Evolutionary conservation across 2,113 vertebrate species (phyloP).

Genomic region (Ia io): DNA sequence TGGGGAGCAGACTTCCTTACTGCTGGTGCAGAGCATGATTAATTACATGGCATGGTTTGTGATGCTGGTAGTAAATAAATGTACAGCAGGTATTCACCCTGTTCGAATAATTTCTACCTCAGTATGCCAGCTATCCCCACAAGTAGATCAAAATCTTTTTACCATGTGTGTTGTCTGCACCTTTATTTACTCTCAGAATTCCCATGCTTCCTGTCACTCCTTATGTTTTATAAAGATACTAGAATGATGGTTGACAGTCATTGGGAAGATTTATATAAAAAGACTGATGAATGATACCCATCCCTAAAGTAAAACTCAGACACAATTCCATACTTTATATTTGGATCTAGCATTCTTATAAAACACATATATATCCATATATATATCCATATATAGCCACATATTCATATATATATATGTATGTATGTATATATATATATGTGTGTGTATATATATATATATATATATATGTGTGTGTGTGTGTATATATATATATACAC

Average conservation of each 20-base stretch:
- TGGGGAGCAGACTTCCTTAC: constrained; percentile 65
- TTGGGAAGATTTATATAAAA: neutral
- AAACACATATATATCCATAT: neutral
- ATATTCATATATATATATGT: too few species aligned
- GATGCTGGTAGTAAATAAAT: constrained; percentile 63
- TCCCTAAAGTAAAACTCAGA: neutral
- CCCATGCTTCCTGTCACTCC: neutral
- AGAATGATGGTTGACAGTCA: neutral
- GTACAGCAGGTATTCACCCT: constrained; percentile 21
- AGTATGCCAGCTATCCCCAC: constrained; percentile 10
- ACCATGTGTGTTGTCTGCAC: neutral
- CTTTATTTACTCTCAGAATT: constrained; percentile 24
- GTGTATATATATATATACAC: too few species aligned
- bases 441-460: too few species aligned
- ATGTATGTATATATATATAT: too few species aligned
- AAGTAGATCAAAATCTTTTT: constrained; percentile 20
- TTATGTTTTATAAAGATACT: constrained; percentile 26
- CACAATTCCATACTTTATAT: neutral
- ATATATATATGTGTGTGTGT: too few species aligned
- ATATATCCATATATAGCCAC: too few species aligned
- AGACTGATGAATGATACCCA: neutral
- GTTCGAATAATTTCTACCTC: constrained; percentile 39
- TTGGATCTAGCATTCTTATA: neutral
- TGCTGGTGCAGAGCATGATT: constrained; percentile 59
- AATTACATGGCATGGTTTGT: constrained; percentile 46